Base-by-base conservation (phyloP, 2,888 invertebrate genomes). In the Aphidoletes aphidimyza region DNA sequence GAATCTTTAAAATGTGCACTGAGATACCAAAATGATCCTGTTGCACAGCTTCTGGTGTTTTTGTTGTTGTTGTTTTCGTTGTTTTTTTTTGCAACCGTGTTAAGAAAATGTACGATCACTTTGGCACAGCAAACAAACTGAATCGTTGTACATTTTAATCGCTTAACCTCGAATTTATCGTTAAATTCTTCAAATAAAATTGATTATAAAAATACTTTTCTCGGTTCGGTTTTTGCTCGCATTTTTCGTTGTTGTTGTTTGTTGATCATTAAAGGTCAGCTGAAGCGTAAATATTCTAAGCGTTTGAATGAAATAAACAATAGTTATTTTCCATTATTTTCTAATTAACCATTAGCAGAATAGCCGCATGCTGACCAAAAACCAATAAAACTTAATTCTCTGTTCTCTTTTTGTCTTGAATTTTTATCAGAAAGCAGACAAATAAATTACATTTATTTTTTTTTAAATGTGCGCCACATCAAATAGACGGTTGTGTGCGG, bases 1-100 rank as follows among this genome's bases (percentile, higher is more conserved):
- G 69, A 69, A 3, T 34, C 69, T 69, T 69, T 30, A 26, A 69
- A 69, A 69, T 54, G 54, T 54, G 54, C 54, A 26, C 54, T 22
- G 26, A 54, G n/a, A 26, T 9, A 3, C 47, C 8, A 17, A 47
- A 47, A 54, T 54, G 54, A 54, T 26, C 26, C 54, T 54, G 54
- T 26, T 22, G 3, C n/a, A 26, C 54, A 26, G 54, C 54, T 54
- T 54, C 54, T 54, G 54, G 9, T 47, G 8, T 47, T 8, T 59
- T 22, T 22, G n/a, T 30, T 26, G n/a, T 8, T 49, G 9, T 49
- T 17, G 6, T 5, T 49, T 17, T n/a, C n/a, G 6, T 17, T 49
- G 3, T 49, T 17, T 49, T 17, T 49, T 19, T 47, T 17, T 47
- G 9, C 17, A n/a, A n/a, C 47, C 19, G 47, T 47, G n/a, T n/a